Evolutionary conservation across 2,797 vertebrate genomes (phyloP).

Genomic region (Tachyglossus aculeatus): DNA sequence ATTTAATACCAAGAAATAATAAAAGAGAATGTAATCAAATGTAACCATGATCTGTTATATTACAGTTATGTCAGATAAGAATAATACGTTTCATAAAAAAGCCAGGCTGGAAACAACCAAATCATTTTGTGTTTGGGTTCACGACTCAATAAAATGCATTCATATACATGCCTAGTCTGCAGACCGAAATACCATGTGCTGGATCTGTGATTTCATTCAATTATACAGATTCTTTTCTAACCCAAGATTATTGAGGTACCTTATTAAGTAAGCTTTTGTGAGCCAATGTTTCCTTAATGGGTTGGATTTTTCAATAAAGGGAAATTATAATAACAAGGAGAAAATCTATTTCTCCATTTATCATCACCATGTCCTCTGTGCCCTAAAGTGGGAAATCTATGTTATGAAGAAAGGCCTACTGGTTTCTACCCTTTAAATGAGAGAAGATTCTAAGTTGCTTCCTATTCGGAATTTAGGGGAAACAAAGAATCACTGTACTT

Average conservation of each 20-base stretch:
- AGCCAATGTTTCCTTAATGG: constrained; percentile 12
- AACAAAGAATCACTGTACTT: too few relatives aligned
- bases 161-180: constrained; percentile 42
- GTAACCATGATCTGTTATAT: constrained; percentile 57
- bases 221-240: constrained; percentile 30
- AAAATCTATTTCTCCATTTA: constrained; percentile 32
- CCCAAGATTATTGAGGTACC: constrained; percentile 33
- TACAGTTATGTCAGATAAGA: constrained; percentile 69
- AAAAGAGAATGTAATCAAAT: constrained; percentile 69
- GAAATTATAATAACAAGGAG: constrained; percentile 10
- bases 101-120: constrained; percentile 55
- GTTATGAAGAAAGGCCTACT: too few relatives aligned
- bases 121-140: constrained; percentile 55
- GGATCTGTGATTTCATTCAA: constrained; percentile 46
- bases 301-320: too few relatives aligned
- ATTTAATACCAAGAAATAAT: constrained; percentile 68
- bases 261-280: constrained; percentile 42
- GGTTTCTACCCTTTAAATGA: too few relatives aligned
- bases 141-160: constrained; percentile 63
- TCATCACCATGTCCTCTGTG: neutral
- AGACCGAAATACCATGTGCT: constrained; percentile 37
- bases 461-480: too few relatives aligned
- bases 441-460: too few relatives aligned
- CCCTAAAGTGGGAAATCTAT: neutral
- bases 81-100: constrained; percentile 74